A percentile compares a stretch with the other conserved stretches of the same genome.
phyloP scores from a whole-genome alignment of 2,888 invertebrate species.

The Molorchus minor region DNA sequence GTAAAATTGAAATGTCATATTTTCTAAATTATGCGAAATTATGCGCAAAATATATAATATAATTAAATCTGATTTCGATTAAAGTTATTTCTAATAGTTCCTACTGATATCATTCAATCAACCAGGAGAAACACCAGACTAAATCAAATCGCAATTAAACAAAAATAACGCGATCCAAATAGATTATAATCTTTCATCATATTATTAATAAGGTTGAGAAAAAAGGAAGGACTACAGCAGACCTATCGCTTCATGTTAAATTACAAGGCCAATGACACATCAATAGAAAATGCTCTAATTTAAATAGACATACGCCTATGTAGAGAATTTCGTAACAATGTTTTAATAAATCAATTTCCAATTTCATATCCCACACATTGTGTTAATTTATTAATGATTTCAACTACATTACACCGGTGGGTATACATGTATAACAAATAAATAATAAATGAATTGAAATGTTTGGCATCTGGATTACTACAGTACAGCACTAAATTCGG shows the following conservation, averaged over 20 bases:
- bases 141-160: background rate
- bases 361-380: background rate
- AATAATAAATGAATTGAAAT: too few species aligned
- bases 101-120: background rate
- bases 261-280: constrained; percentile 1
- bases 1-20: too few species aligned
- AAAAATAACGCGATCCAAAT: too few species aligned
- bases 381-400: background rate
- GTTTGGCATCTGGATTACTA: too few species aligned
- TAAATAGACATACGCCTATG: background rate
- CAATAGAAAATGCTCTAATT: background rate
- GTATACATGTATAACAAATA: background rate
- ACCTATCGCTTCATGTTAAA: too few species aligned
- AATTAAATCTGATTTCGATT: too few species aligned
- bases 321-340: background rate
- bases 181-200: background rate
- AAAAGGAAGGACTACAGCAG: background rate
- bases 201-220: background rate
- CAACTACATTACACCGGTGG: background rate
- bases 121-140: background rate
- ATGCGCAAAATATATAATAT: background rate
- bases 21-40: background rate
- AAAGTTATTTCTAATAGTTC: background rate
- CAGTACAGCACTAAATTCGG: too few species aligned
- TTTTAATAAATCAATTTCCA: background rate